Conservation (phyloP, 1,140 invertebrate species). For the Zelostemma sp. region DNA sequence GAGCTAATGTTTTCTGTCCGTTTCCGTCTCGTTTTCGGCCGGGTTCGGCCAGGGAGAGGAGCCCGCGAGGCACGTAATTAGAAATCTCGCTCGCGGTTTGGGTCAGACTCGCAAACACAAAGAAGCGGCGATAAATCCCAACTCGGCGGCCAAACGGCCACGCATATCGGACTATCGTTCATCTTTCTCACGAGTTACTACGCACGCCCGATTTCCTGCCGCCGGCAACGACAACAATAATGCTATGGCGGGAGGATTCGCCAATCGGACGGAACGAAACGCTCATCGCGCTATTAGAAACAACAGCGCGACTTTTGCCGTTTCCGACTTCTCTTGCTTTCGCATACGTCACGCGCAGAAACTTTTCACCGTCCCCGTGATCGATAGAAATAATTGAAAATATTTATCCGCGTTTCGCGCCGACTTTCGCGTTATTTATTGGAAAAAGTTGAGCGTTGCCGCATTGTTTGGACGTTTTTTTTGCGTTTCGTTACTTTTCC, state of each 20-base stretch:
- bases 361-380: neutral
- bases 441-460: no score
- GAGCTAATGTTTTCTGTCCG: no score
- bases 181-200: conserved; percentile 58
- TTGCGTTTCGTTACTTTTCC: no score
- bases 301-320: conserved; percentile 14
- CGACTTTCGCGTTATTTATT: no score
- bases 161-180: conserved; percentile 59
- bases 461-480: no score
- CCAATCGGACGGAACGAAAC: conserved; percentile 26
- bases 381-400: no score
- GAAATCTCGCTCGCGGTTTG: conserved; percentile 53
- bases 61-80: conserved; percentile 53
- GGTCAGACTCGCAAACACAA: conserved; percentile 29
- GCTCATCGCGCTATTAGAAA: conserved; percentile 12
- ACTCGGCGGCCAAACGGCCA: conserved; percentile 49
- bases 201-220: conserved; percentile 42
- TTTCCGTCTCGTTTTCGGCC: conserved; percentile 35
- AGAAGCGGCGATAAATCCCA: conserved; percentile 49
- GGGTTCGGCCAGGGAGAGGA: conserved; percentile 29
- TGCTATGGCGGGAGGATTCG: conserved; percentile 23
- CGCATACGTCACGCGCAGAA: neutral
- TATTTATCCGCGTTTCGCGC: no score
- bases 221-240: conserved; percentile 31
- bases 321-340: conserved; percentile 6